These are phyloP conservation scores for Sphenopsis melanotis DNA, from an alignment of 2,797 vertebrate species.

Conservation along the genomic window DNA sequence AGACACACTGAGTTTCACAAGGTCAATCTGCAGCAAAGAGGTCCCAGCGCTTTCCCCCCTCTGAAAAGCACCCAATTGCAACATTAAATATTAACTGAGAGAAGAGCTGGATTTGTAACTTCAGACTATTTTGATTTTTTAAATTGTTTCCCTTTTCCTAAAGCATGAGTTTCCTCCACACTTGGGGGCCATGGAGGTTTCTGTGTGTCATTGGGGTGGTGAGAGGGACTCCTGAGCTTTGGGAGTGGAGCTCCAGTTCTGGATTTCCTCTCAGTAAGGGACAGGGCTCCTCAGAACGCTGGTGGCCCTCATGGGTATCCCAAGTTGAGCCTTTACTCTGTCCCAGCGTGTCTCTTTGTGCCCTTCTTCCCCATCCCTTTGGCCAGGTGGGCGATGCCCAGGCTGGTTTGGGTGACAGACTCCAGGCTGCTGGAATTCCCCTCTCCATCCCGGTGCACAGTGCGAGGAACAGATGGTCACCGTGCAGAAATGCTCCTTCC, in stretches of 20 bases:
- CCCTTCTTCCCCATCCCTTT: not conserved
- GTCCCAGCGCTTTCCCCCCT: not conserved
- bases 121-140: not conserved
- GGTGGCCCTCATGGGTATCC: not conserved
- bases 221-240: not conserved
- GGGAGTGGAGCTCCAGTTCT: not conserved
- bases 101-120: not conserved
- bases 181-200: not conserved
- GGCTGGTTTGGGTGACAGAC: not conserved
- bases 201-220: not conserved
- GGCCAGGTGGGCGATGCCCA: not conserved
- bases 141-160: not conserved
- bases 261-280: not conserved
- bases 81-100: conserved; percentile 60
- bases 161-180: not conserved
- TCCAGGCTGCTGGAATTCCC: not conserved
- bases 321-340: not conserved
- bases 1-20: conserved; percentile 22
- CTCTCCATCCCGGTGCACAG: not conserved
- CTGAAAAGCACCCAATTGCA: not conserved
- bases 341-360: not conserved
- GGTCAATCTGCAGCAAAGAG: conserved; percentile 25
- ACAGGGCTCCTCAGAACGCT: not conserved
- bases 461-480: conserved; percentile 19
- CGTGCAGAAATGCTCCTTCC: not conserved